Percentiles rank a stretch among this genome's conserved stretches.
Conservation (phyloP, 2,113 vertebrate genomes). For the Megaptera novaeangliae region DNA sequence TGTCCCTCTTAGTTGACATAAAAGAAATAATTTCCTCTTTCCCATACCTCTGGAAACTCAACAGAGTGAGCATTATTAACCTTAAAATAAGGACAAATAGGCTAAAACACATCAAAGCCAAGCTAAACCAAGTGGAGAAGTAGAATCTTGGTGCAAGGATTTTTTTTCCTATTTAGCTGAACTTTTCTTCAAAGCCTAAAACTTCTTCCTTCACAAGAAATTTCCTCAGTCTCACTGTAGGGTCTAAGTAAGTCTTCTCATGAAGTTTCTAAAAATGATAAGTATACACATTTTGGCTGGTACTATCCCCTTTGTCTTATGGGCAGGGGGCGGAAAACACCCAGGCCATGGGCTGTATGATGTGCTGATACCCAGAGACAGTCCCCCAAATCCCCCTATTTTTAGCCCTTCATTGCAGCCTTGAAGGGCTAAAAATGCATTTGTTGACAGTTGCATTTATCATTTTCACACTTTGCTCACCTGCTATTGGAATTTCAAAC, state of each 20-base stretch:
- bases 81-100: neutral
- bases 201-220: neutral
- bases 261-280: neutral
- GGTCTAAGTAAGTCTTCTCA: neutral
- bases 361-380: neutral
- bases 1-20: neutral
- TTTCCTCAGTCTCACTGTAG: neutral
- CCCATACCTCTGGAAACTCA: slow-evolving; percentile 7
- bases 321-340: neutral
- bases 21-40: slow-evolving; percentile 10
- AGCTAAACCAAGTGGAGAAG: neutral
- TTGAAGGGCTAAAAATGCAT: neutral
- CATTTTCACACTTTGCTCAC: neutral
- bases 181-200: neutral
- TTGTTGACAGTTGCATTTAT: neutral
- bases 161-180: neutral
- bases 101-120: neutral
- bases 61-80: neutral
- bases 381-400: neutral
- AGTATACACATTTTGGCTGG: neutral
- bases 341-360: rapidly evolving
- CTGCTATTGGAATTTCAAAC: neutral
- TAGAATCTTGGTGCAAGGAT: neutral
- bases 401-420: neutral
- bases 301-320: neutral